Base-by-base conservation (phyloP, 2,797 vertebrate species). In the Parauchenoglanis ngamensis region DNA sequence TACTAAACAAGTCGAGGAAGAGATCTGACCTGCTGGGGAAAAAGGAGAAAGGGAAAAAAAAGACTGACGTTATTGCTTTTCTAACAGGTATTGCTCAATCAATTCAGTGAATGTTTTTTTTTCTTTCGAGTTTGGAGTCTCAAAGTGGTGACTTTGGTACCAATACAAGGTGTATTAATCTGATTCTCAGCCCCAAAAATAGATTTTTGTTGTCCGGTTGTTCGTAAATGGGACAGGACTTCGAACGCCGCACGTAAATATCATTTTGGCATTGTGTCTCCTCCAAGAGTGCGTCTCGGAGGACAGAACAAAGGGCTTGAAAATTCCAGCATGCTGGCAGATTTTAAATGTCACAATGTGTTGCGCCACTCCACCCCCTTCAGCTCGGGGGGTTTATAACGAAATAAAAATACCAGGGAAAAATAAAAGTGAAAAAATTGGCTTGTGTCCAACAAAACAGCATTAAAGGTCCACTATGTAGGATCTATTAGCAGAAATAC, bases 311-410 rank as follows among this genome's bases (percentile, higher is more conserved):
- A 49, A 77, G 49, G 13, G 25, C 46, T 77, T 31, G 72, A 75
- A 75, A 75, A 49, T 31, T 56, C 17, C 15, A 54, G 28, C 49
- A 56, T 21, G 49, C 75, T 56, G 52, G 75, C 11, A 8, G 75
- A 77, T 77, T 56, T 77, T 77, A 77, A 77, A 77, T 31, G 75
- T 19, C 75, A 77, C 75, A 11, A 31, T 77, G 52, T 31, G 75
- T 56, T 21, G n/a, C n/a, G 7, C 2, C 5, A 49, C 12, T n/a
- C 44, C 72, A 25, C 23, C 44, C 7, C 49, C 72, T 75, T 49
- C 23, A 49, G 72, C 44, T 75, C 44, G 49, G 44, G 44, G 35
- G 72, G 11, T 75, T 75, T n/a, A 12, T 44, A 23, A 44, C 70
- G 13, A 15, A 12, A 25, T 73, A 13, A 70, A 70, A 70, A 44